Evolutionary conservation across 2,888 invertebrate species (phyloP).

Genomic region (Eucera pruinosa): DNA sequence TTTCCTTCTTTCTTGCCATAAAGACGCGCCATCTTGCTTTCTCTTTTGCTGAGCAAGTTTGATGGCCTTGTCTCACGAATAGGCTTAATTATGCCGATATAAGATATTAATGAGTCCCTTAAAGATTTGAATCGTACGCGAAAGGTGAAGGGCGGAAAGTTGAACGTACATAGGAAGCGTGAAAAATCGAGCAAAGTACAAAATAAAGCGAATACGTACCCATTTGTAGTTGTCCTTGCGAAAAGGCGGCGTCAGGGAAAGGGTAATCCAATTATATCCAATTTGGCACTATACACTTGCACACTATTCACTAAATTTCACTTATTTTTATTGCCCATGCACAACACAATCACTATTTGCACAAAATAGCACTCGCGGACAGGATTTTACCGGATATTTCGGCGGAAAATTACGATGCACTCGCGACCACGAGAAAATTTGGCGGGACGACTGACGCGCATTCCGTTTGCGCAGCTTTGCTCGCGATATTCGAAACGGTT

Average conservation of each 20-base stretch:
- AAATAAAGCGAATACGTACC: conserved; percentile 3
- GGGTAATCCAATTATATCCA: neutral
- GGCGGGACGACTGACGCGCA: neutral
- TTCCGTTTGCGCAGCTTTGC: neutral
- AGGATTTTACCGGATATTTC: neutral
- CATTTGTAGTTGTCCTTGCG: neutral
- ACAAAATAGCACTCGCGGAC: neutral
- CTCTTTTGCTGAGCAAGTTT: conserved; percentile 6
- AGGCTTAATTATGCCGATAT: neutral
- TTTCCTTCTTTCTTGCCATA: neutral
- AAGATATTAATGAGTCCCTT: too few relatives aligned
- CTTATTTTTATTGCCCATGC: neutral
- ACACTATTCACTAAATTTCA: neutral
- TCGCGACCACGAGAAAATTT: neutral
- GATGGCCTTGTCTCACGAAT: conserved; percentile 7
- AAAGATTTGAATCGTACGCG: too few relatives aligned
- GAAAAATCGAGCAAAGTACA: conserved; percentile 24
- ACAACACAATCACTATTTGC: neutral
- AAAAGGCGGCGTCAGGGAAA: neutral
- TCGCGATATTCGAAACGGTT: too few relatives aligned
- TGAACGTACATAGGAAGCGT: neutral
- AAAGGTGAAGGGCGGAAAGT: neutral
- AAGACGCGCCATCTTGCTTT: neutral
- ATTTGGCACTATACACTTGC: neutral
- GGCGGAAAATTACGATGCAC: too few relatives aligned